Conservation (phyloP, 2,888 invertebrate species). For the Drosophila rubida region DNA sequence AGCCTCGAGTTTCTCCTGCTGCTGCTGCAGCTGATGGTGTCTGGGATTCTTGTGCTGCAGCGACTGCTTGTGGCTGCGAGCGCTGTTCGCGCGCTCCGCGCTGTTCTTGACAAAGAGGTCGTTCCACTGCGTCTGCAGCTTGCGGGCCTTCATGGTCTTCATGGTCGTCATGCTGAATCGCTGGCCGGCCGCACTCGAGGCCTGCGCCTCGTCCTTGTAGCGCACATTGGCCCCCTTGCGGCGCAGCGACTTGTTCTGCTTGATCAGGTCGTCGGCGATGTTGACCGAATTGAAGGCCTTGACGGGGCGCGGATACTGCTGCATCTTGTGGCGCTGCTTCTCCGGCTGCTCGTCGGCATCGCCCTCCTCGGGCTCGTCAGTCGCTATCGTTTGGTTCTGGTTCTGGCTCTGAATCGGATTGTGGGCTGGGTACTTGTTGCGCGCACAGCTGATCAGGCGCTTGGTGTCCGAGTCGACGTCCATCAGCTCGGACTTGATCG, state of each 20-base stretch:
- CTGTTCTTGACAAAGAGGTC: slow-evolving; percentile 3
- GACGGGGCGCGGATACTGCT: slow-evolving; percentile 7
- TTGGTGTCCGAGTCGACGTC: slow-evolving; percentile 42
- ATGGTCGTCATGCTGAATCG: not conserved
- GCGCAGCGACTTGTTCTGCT: slow-evolving; percentile 23
- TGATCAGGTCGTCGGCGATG: not conserved
- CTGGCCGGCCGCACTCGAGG: not conserved
- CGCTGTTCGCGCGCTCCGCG: not conserved
- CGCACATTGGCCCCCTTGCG: slow-evolving; percentile 30
- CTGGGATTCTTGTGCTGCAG: not conserved
- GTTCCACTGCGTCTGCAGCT: slow-evolving; percentile 14
- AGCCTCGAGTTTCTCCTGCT: not conserved
- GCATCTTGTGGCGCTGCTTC: slow-evolving; percentile 26
- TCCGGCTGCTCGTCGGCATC: not conserved
- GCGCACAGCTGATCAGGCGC: slow-evolving; percentile 36
- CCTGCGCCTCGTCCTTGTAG: not conserved
- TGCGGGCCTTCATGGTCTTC: not conserved
- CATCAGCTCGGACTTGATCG: slow-evolving; percentile 66
- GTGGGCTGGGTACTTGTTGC: too few species aligned
- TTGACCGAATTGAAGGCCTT: not conserved
- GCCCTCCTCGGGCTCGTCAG: too few species aligned
- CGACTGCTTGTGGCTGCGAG: not conserved
- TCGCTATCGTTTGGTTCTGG: too few species aligned
- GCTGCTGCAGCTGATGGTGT: not conserved
- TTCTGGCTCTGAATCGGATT: too few species aligned